phyloP scores from a whole-genome alignment of 2,888 invertebrate species.

The Dilophus febrilis region DNA sequence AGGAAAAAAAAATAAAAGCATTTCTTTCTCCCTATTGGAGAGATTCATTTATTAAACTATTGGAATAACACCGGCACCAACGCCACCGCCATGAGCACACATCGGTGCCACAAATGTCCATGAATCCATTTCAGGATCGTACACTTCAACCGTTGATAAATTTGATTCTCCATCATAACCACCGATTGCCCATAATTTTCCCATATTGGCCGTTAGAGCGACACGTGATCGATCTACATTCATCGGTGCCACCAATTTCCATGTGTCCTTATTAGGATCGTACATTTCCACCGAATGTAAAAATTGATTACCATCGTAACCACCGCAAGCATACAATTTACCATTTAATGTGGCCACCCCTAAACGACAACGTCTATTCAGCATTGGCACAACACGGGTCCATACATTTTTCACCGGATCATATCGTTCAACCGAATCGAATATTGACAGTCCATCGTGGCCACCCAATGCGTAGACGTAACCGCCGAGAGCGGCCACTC shows the following conservation, averaged over 20 bases:
- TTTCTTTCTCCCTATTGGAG: too few species aligned
- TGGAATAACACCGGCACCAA: slow-evolving; percentile 72
- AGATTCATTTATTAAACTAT: too few species aligned
- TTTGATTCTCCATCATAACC: slow-evolving; percentile 68
- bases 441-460: slow-evolving; percentile 75
- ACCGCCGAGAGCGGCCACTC: slow-evolving; percentile 46
- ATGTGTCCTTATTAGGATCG: slow-evolving; percentile 55
- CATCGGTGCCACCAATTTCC: slow-evolving; percentile 65
- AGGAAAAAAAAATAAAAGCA: too few species aligned
- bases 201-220: slow-evolving; percentile 67
- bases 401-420: slow-evolving; percentile 56
- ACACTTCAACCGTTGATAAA: slow-evolving; percentile 68
- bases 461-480: slow-evolving; percentile 71
- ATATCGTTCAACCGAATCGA: slow-evolving; percentile 70
- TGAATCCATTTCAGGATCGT: slow-evolving; percentile 51
- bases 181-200: slow-evolving; percentile 66
- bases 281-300: slow-evolving; percentile 63
- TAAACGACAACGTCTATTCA: slow-evolving; percentile 61
- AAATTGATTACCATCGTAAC: slow-evolving; percentile 72
- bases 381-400: slow-evolving; percentile 61
- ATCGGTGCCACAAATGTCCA: slow-evolving; percentile 63
- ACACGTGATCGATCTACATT: slow-evolving; percentile 66
- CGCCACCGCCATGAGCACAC: slow-evolving; percentile 78
- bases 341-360: slow-evolving; percentile 68
- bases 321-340: slow-evolving; percentile 68